Base-by-base conservation (phyloP, 2,888 invertebrate species). In the Drosophila robusta region DNA sequence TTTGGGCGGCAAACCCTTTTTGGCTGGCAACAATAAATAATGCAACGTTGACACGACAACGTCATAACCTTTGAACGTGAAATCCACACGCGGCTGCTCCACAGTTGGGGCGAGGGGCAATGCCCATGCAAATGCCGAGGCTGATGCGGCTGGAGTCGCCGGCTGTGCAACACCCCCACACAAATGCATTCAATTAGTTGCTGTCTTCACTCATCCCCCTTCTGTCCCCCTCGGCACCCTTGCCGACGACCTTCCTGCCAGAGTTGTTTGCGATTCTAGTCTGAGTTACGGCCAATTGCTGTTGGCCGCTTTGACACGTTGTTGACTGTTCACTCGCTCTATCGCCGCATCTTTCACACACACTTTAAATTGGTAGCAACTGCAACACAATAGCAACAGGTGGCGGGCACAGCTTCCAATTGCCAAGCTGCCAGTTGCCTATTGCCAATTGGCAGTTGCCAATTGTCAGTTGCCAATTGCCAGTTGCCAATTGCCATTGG, bases 21-120 rank as follows among this genome's bases (percentile, higher is more conserved):
- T 41, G 42, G 60, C 64, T 45, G 36, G 57, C 75, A 81, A 90
- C 84, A 88, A 90, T 90, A 91, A 90, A 90, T 89, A 90, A 90
- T 89, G 80, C 86, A 90, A 91, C 81, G 89, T 87, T 90, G 91
- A 90, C 90, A 91, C 87, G 91, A 89, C 90, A 85, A 89, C 90
- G 90, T 91, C 90, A 89, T 91, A 90, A 90, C 90, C 90, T 90
- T 90, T 91, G 91, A 91, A 90, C 90, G 89, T 89, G 87, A 89
- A 89, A 87, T 80, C 65, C 60, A 66, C 39, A 50, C 29, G 39
- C 57, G 24, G 67, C 22, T 34, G 49, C 42, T 46, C 32, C 51
- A 63, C 0, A 29, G 38, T 41, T 39, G 32, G 38, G 29, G 11
- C 29, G 14, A 8, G 8, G 26, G 26, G 26, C 41, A 42, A 56